phyloP scores from a whole-genome alignment of 2,797 vertebrate species.

The Urocyon cinereoargenteus region DNA sequence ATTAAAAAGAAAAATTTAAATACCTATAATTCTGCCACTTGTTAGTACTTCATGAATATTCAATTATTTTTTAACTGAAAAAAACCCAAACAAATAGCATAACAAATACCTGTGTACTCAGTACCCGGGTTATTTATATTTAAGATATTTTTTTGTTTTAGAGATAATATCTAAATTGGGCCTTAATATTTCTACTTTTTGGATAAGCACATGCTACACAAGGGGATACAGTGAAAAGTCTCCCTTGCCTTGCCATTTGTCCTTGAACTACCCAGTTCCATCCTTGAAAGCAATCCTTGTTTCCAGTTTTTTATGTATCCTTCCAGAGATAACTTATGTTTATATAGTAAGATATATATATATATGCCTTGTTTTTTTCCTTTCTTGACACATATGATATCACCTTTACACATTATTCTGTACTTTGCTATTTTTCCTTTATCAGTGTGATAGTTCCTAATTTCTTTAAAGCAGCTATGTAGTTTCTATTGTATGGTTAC shows the following conservation, averaged over 20 bases:
- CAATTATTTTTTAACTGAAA: not conserved
- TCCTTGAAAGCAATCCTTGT: too few relatives aligned
- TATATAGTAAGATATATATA: not conserved
- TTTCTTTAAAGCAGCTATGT: not conserved
- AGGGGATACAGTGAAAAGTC: too few relatives aligned
- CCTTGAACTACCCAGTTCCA: too few relatives aligned
- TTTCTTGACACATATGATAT: not conserved
- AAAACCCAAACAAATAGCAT: not conserved
- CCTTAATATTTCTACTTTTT: too few relatives aligned
- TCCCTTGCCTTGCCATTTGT: too few relatives aligned
- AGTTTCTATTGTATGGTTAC: not conserved
- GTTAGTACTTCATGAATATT: conserved; percentile 10
- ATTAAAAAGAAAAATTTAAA: conserved; percentile 32
- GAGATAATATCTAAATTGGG: too few relatives aligned
- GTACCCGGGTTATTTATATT: not conserved
- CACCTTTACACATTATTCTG: not conserved
- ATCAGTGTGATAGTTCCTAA: not conserved
- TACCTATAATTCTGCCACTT: not conserved
- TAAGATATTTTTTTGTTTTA: not conserved
- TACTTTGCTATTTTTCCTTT: not conserved
- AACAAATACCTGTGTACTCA: not conserved
- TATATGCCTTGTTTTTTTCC: not conserved
- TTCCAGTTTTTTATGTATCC: not conserved
- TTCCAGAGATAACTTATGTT: not conserved
- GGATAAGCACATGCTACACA: too few relatives aligned